phyloP scores from a whole-genome alignment of 2,113 vertebrate species.

The Bubalus kerabau region DNA sequence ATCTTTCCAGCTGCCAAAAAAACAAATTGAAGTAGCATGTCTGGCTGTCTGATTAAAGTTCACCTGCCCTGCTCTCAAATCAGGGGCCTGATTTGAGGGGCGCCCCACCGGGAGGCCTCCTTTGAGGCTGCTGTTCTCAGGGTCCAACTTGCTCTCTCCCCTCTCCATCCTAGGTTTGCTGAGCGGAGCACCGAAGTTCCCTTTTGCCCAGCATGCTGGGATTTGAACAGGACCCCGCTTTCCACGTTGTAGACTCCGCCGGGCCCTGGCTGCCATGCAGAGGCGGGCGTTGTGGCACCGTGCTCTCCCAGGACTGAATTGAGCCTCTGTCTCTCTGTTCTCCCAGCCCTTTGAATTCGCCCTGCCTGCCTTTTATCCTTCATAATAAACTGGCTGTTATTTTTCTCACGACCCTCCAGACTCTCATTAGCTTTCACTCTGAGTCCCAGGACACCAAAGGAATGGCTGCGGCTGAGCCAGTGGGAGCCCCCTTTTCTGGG shows the following conservation, averaged over 20 bases:
- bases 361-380: slow-evolving; percentile 50
- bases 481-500: not conserved
- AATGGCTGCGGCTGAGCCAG: not conserved
- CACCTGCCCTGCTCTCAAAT: not conserved
- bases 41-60: not conserved
- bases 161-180: not conserved
- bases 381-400: slow-evolving; percentile 32
- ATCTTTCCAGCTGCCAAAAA: not conserved
- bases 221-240: not conserved
- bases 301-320: slow-evolving; percentile 39
- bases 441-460: not conserved
- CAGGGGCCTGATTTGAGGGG: not conserved
- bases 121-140: not conserved
- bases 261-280: not conserved
- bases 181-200: not conserved
- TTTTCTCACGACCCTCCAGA: slow-evolving; percentile 59
- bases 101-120: rapidly evolving
- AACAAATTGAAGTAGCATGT: not conserved
- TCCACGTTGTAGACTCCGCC: rapidly evolving
- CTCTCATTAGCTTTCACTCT: slow-evolving; percentile 70
- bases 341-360: not conserved
- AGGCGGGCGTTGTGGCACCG: not conserved
- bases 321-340: slow-evolving; percentile 26
- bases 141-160: too few species aligned
- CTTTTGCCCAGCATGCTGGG: not conserved